Evolutionary conservation across 2,888 invertebrate species (phyloP).

Genomic region (Branchipolynoe longqiensis): DNA sequence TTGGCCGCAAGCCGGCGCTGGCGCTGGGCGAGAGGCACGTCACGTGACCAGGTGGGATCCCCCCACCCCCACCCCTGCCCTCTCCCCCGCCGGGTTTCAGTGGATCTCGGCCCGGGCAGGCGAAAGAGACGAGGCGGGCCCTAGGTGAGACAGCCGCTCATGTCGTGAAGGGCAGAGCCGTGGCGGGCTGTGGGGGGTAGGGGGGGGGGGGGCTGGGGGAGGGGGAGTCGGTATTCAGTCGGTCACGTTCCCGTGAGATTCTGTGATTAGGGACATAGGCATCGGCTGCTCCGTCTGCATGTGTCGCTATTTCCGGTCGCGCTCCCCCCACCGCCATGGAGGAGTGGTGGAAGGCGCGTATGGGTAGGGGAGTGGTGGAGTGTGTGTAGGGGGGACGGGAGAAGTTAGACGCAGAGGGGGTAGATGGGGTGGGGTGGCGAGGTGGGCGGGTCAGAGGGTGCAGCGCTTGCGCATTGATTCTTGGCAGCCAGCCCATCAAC

Average conservation of each 20-base stretch:
- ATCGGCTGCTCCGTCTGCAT: not conserved
- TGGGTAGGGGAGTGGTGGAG: too few relatives aligned
- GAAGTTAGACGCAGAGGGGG: too few relatives aligned
- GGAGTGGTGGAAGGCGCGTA: too few relatives aligned
- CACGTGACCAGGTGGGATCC: too few relatives aligned
- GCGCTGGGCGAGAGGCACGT: not conserved
- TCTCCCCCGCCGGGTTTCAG: not conserved
- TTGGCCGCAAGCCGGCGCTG: not conserved
- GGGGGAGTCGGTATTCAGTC: not conserved
- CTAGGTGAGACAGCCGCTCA: too few relatives aligned
- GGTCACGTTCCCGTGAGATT: slow-evolving; percentile 50
- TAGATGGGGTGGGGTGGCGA: too few relatives aligned
- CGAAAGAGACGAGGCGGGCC: too few relatives aligned
- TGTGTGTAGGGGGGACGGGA: too few relatives aligned
- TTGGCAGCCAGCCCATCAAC: slow-evolving; percentile 5
- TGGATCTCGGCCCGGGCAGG: not conserved
- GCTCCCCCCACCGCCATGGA: not conserved
- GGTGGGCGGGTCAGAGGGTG: slow-evolving; percentile 17
- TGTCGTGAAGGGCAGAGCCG: too few relatives aligned
- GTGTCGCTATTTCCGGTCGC: slow-evolving; percentile 50
- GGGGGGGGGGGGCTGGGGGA: too few relatives aligned
- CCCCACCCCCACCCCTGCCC: too few relatives aligned
- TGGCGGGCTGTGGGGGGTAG: too few relatives aligned
- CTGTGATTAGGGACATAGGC: slow-evolving; percentile 9
- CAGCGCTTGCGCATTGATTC: slow-evolving; percentile 2